Evolutionary conservation across 2,888 invertebrate species (phyloP), one percentile per base, ranked within the genome.

Genomic region (Orthosia incerta): DNA sequence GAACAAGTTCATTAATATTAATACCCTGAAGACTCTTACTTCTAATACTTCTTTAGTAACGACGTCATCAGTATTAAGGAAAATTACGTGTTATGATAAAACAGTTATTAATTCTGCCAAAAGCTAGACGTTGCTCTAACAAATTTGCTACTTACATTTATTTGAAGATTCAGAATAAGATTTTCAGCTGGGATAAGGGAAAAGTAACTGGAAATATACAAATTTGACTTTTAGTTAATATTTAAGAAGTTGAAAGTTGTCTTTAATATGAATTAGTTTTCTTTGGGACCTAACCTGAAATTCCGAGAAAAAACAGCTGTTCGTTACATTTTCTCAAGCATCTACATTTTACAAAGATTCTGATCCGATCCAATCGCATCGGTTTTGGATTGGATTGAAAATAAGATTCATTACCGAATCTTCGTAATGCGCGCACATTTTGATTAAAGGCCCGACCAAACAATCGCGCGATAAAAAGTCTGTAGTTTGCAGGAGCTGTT

Each of bases 11-110:
- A 64, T 63, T 61, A 60, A 67, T 63, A 75, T 55, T 70, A 70
- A 76, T 62, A 67, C 55, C 60, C 31, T 7, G 60, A 68, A 61
- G 56, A 64, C 63, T 39, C 50, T 68, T 39, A 60, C 51, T 68
- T 46, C 50, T 78, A 77, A 78, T 72, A 78, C 78, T 78, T 56
- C 71, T 67, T 77, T 45, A 68, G 23, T 50, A 64, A 72, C 55
- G 66, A 77, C 18, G 59, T 72, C 53, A 67, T 20, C 11, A 53
- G 64, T 50, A 55, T 51, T n/a, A 39, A 20, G 64, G 60, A 61
- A 70, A 65, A 76, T 70, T 61, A 76, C 63, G 39, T 74, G 55
- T 55, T 60, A 57, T 46, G 63, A 48, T 46, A 68, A 68, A 48
- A 69, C 23, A 51, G 57, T 56, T 61, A 75, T 56, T 64, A 61